Evolutionary conservation across 1,140 invertebrate species (phyloP).

Genomic region (Nebria ingens): DNA sequence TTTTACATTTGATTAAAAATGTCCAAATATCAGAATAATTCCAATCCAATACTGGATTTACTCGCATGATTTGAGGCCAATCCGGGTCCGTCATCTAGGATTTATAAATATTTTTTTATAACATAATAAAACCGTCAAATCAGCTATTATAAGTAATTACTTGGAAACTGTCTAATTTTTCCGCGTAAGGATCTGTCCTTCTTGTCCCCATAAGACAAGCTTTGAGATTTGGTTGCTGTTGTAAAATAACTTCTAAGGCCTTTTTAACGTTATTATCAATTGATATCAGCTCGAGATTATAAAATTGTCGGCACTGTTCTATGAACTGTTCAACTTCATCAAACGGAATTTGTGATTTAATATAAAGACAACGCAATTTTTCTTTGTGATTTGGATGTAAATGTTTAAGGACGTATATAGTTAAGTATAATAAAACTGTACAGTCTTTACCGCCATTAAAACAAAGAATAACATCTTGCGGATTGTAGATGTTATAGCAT

Average conservation of each 20-base stretch:
- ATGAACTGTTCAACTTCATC: slow-evolving; percentile 81
- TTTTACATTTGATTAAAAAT: slow-evolving; percentile 61
- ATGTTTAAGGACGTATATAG: slow-evolving; percentile 49
- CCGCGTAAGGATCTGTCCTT: slow-evolving; percentile 69
- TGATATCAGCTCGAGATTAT: slow-evolving; percentile 60
- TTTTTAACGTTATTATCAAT: slow-evolving; percentile 60
- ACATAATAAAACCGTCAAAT: slow-evolving; percentile 5
- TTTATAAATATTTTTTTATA: slow-evolving; percentile 10
- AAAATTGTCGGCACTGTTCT: slow-evolving; percentile 52
- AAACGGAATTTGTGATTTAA: slow-evolving; percentile 65
- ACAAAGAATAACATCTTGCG: slow-evolving; percentile 70
- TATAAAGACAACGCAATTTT: slow-evolving; percentile 51
- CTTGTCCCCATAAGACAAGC: slow-evolving; percentile 84
- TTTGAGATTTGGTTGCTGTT: slow-evolving; percentile 55
- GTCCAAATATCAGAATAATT: slow-evolving; percentile 81
- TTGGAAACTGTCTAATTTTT: slow-evolving; percentile 54
- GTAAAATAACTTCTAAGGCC: slow-evolving; percentile 50
- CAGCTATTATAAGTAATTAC: slow-evolving; percentile 34
- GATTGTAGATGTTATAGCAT: slow-evolving; percentile 44
- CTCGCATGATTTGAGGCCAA: slow-evolving; percentile 81
- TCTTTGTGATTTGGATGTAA: slow-evolving; percentile 30
- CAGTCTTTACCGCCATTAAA: slow-evolving; percentile 99
- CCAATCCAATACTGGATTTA: slow-evolving; percentile 86
- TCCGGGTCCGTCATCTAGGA: slow-evolving; percentile 65
- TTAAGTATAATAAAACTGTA: slow-evolving; percentile 76